A percentile compares a stretch with the other conserved stretches of the same genome.
Conservation (phyloP, 2,797 vertebrate genomes). For the Lacerta agilis region DNA sequence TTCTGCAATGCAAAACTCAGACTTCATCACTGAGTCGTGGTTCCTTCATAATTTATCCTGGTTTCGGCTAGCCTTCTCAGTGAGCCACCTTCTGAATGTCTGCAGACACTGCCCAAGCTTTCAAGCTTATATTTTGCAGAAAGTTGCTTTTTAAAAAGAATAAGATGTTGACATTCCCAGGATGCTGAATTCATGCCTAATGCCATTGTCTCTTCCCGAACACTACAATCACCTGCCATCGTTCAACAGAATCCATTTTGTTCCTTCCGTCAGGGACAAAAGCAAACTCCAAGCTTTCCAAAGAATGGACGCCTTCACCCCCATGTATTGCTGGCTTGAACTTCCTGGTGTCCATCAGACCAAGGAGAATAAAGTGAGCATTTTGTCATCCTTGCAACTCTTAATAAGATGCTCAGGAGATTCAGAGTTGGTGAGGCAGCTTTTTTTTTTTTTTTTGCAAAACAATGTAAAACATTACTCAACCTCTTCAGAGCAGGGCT, state of each 20-base stretch:
- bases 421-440: neutral
- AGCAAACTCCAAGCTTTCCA: conserved; percentile 14
- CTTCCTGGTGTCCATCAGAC: neutral
- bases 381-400: neutral
- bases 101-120: neutral
- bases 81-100: neutral
- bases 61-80: neutral
- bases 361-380: neutral
- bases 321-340: neutral
- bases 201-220: neutral
- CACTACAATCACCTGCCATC: neutral
- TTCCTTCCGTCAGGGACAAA: neutral
- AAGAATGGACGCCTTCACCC: neutral
- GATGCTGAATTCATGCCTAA: neutral
- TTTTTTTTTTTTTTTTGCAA: neutral
- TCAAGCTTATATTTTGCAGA: neutral
- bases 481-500: neutral
- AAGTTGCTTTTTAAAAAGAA: neutral
- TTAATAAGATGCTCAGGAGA: conserved; percentile 2
- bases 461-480: conserved; percentile 11
- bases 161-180: neutral
- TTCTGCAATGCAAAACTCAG: neutral
- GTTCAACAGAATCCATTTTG: neutral
- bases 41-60: neutral
- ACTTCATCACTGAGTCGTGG: neutral